A percentile compares a stretch with the other conserved stretches of the same genome.
These are phyloP conservation scores for Protaetia brevitarsis DNA, from an alignment of 1,140 invertebrate species.

Conservation along the genomic window DNA sequence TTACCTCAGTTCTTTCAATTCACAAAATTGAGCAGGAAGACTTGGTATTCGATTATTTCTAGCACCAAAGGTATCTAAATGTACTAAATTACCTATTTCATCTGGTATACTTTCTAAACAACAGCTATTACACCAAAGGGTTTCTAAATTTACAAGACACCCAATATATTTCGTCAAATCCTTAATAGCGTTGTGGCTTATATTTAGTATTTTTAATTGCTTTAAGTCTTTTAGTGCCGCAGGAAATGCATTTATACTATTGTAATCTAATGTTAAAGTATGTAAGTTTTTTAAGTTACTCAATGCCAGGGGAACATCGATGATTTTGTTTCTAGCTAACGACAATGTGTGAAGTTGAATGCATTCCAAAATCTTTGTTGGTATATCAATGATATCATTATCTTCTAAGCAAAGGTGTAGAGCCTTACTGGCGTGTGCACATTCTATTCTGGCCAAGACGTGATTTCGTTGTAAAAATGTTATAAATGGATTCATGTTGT, in stretches of 20 bases:
- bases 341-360: slow-evolving; percentile 55
- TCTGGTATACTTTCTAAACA: slow-evolving; percentile 57
- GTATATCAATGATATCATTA: slow-evolving; percentile 57
- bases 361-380: slow-evolving; percentile 54
- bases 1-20: slow-evolving; percentile 53
- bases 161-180: slow-evolving; percentile 67
- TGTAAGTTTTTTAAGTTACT: slow-evolving; percentile 44
- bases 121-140: slow-evolving; percentile 67
- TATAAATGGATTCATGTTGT: slow-evolving; percentile 55
- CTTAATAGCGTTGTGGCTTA: slow-evolving; percentile 77
- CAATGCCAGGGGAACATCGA: slow-evolving; percentile 47
- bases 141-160: slow-evolving; percentile 69
- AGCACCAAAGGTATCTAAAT: slow-evolving; percentile 68
- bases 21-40: slow-evolving; percentile 54
- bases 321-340: slow-evolving; percentile 58
- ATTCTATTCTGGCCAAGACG: slow-evolving; percentile 59
- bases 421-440: slow-evolving; percentile 55
- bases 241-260: slow-evolving; percentile 65
- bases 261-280: slow-evolving; percentile 59
- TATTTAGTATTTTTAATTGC: slow-evolving; percentile 72
- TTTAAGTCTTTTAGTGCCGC: slow-evolving; percentile 57
- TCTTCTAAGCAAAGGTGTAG: slow-evolving; percentile 56
- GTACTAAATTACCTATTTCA: slow-evolving; percentile 66
- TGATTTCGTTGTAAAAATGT: slow-evolving; percentile 62
- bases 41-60: slow-evolving; percentile 57